These are phyloP conservation scores for Notoglanidium macrostoma DNA, from an alignment of 2,797 vertebrate genomes.

Conservation along the genomic window DNA sequence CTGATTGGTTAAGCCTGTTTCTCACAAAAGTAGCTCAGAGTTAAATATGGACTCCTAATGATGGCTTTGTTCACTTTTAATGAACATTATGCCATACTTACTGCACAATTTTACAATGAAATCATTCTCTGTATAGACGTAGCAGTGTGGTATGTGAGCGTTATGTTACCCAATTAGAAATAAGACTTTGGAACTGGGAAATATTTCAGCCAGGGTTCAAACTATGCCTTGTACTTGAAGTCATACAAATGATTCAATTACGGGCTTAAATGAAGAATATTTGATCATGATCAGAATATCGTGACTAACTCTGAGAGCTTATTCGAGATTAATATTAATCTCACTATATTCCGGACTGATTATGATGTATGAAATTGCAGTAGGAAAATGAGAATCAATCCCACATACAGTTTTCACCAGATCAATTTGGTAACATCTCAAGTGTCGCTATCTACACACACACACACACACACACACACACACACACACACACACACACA, in stretches of 20 bases:
- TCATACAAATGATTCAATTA: not conserved
- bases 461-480: too few species aligned
- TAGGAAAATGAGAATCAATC: conserved; percentile 53
- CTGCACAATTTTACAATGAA: not conserved
- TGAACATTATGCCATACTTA: not conserved
- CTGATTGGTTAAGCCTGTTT: not conserved
- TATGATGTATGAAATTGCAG: conserved; percentile 49
- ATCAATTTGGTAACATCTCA: conserved; percentile 55
- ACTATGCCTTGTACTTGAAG: not conserved
- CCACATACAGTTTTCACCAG: conserved; percentile 45
- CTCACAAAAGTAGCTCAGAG: not conserved
- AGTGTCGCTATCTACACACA: conserved; percentile 32
- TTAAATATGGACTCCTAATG: not conserved
- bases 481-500: not conserved
- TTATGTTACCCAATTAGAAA: not conserved
- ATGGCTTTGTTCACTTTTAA: not conserved
- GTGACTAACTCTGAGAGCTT: not conserved
- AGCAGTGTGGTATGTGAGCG: not conserved
- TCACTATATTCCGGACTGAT: conserved; percentile 18
- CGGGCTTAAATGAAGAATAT: not conserved
- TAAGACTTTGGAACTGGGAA: not conserved
- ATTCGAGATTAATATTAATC: not conserved
- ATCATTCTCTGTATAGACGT: not conserved
- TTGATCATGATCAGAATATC: not conserved
- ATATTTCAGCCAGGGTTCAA: not conserved